Base-by-base conservation (phyloP, 2,797 vertebrate species). In the Threskiornis aethiopicus region DNA sequence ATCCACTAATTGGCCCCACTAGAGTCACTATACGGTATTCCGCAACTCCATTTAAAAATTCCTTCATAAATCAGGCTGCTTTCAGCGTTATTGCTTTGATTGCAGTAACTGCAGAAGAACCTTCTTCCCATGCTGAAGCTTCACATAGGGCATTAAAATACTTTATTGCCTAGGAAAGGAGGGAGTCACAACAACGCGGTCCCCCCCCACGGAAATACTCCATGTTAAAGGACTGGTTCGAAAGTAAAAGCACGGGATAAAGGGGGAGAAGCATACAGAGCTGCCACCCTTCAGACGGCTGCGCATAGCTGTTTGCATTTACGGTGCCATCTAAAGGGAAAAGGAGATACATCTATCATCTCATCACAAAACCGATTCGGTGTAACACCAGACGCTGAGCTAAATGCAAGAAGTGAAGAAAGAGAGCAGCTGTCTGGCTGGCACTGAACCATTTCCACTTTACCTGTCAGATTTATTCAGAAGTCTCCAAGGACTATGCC, bases 401-500 rank as follows among this genome's bases (percentile, higher is more conserved):
- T 73, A 80, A 91, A 80, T 4, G 80, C 55, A 85, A 51, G 55
- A 42, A 52, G 25, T 42, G 72, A 91, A 57, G 47, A 71, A 73
- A 89, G 13, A 25, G 28, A 93, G 85, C 70, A 88, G 89, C 83
- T 66, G 89, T 3, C 76, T 86, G 85, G 66, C 83, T 72, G 81
- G 55, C 92, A 52, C 9, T 9, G 77, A 93, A 90, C 79, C 84
- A n/a, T 51, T 81, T 67, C 71, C 52, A 49, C 29, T 18, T 26
- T 85, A 95, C 94, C 87, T 93, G 95, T 90, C 87, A 94, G 79
- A 58, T 41, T 52, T 77, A 44, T 33, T 73, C 59, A 24, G 9
- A 47, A 77, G 72, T 35, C 94, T 91, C 95, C 76, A 84, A 88
- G 81, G 91, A 93, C 87, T 69, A 4, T 14, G 73, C n/a, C 65